phyloP scores from a whole-genome alignment of 37 sponge, comb jelly and placozoan species.

The Amphimedon queenslandica region DNA sequence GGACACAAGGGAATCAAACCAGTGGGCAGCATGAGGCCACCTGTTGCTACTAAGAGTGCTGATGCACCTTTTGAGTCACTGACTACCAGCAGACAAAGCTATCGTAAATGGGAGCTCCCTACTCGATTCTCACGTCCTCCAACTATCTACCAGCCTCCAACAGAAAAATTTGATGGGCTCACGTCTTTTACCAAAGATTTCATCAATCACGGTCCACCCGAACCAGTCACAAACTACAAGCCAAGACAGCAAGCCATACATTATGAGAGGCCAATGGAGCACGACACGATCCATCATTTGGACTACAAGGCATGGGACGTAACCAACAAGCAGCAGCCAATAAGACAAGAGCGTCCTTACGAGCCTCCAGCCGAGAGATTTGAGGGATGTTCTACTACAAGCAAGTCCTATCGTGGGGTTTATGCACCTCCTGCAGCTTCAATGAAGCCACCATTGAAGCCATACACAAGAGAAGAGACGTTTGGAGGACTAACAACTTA shows the following conservation, averaged over 20 bases:
- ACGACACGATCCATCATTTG: conserved; percentile 28
- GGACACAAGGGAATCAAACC: conserved; percentile 23
- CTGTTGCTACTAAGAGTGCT: conserved; percentile 7
- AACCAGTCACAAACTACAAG: conserved; percentile 25
- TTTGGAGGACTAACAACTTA: conserved; percentile 42
- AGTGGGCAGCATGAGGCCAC: conserved; percentile 35
- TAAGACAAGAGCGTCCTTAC: conserved; percentile 33
- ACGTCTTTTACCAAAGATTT: conserved; percentile 38
- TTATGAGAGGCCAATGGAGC: conserved; percentile 13
- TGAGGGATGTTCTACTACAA: conserved; percentile 48
- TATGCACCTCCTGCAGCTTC: conserved; percentile 31
- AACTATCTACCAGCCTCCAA: conserved; percentile 45
- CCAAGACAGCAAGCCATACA: conserved; percentile 17
- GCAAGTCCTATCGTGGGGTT: conserved; percentile 40
- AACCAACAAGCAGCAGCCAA: conserved; percentile 12
- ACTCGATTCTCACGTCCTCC: conserved; percentile 39
- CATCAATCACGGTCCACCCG: conserved; percentile 31
- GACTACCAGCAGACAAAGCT: conserved; percentile 22
- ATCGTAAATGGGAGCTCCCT: conserved; percentile 57
- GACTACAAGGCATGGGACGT: conserved; percentile 58
- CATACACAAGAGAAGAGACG: background rate
- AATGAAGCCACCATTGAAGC: conserved; percentile 28
- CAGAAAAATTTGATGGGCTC: conserved; percentile 38
- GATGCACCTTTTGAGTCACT: conserved; percentile 46
- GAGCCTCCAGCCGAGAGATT: conserved; percentile 59